Percentiles rank a stretch among this genome's conserved stretches.
These are phyloP conservation scores for Saccopteryx leptura DNA, from an alignment of 2,113 vertebrate genomes.

Conservation along the genomic window DNA sequence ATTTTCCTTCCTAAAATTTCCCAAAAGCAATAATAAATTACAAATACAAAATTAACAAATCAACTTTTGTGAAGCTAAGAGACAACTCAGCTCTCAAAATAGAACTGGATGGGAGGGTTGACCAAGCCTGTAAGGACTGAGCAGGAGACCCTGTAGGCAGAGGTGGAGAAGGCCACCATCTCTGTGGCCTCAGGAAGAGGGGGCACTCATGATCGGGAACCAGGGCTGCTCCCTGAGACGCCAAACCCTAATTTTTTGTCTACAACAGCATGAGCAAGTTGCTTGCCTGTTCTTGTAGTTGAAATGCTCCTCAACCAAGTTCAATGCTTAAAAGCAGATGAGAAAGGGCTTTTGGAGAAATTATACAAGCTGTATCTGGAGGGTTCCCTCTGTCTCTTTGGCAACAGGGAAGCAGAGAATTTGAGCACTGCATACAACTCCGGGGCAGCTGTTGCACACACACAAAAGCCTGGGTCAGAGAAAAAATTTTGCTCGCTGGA, in stretches of 20 bases:
- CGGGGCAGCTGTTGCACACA: neutral
- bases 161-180: fast-evolving
- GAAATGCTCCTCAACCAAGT: neutral
- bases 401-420: neutral
- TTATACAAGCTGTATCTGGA: neutral
- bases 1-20: neutral
- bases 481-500: neutral
- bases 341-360: neutral
- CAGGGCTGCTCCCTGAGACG: fast-evolving
- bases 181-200: neutral
- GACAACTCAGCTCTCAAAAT: neutral
- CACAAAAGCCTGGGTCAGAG: neutral
- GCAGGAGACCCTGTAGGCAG: fast-evolving
- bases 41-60: neutral
- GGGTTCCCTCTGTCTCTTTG: neutral
- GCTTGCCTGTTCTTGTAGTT: neutral
- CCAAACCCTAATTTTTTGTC: neutral
- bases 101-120: neutral
- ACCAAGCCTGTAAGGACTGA: neutral
- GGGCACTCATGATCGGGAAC: fast-evolving
- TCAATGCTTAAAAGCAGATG: neutral
- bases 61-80: neutral
- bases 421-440: neutral
- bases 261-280: neutral
- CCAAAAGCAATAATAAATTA: neutral